phyloP scores from a whole-genome alignment of 2,113 vertebrate genomes.

The Capra hircus region DNA sequence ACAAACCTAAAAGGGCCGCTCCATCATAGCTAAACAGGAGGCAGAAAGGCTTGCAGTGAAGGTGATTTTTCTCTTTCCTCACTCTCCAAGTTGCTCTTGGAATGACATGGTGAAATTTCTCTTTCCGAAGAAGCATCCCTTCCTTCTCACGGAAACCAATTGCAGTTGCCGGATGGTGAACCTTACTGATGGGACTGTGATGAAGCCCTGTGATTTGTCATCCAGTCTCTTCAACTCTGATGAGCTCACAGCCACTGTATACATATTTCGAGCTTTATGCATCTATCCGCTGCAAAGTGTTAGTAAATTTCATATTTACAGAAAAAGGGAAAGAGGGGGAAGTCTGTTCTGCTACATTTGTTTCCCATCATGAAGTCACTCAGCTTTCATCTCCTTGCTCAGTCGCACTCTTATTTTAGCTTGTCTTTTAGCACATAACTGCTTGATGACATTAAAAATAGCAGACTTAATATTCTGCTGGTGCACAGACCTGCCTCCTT shows the following conservation, averaged over 20 bases:
- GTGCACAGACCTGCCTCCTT: background rate
- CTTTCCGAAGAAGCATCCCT: slow-evolving; percentile 57
- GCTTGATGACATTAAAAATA: background rate
- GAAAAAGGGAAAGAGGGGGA: background rate
- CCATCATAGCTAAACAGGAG: slow-evolving; percentile 34
- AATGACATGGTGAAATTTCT: slow-evolving; percentile 15
- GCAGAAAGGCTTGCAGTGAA: slow-evolving; percentile 5
- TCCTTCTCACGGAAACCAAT: slow-evolving; percentile 67
- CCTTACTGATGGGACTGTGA: slow-evolving; percentile 57
- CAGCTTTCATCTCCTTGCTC: background rate
- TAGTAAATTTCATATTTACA: slow-evolving; percentile 50
- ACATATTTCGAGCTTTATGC: background rate
- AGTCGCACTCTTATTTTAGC: background rate
- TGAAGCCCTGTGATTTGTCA: background rate
- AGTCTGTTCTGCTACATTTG: background rate
- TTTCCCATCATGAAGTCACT: background rate
- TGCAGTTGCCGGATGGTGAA: slow-evolving; percentile 45
- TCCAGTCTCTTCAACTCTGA: background rate
- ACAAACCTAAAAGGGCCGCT: slow-evolving; percentile 27
- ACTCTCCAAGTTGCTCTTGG: slow-evolving; percentile 14
- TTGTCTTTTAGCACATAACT: background rate
- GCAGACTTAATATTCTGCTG: background rate
- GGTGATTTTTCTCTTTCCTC: slow-evolving; percentile 62
- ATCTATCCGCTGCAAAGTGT: slow-evolving; percentile 3
- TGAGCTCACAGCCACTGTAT: background rate